Base-by-base conservation (phyloP, 2,888 invertebrate species). In the Chydorus sphaericus region DNA sequence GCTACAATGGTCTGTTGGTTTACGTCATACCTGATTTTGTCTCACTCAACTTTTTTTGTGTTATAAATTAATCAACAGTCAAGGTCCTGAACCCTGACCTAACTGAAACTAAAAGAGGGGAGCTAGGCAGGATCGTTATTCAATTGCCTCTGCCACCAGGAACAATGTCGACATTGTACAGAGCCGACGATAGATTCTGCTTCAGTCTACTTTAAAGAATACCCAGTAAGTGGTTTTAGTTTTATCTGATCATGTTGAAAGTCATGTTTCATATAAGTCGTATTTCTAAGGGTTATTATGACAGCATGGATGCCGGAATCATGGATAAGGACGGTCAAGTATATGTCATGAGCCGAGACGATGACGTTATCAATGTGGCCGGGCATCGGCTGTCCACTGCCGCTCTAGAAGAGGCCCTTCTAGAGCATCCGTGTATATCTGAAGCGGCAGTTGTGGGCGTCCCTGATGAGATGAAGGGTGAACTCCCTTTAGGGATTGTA, bases 291-390 rank as follows among this genome's bases (percentile, higher is more conserved):
- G 88, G 87, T 4, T 89, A 80, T 69, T 90, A 94, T 66, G 92
- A 93, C 66, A 93, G 93, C 0, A 92, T 92, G 85, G 94, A 94
- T 67, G 90, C 90, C 1, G 94, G 93, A 0, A 88, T 84, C 69
- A 77, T 80, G 57, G 89, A 90, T 65, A 78, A 82, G 55, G 79
- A 82, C 61, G 90, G 90, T 1, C 86, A 86, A 56, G 77, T 94
- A 2, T 89, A 83, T 70, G 89, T 94, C 14, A 87, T 90, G 53
- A 86, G 92, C 0, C 75, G 94, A 31, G 90, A 88, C 58, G 94
- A 94, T 71, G 94, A 94, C 70, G 85, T 91, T 58, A 93, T 94
- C 64, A 94, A 94, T 68, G 93, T 94, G 1, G 89, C 94, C 0
- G 94, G 93, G 0, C 93, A 93, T 68, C 75, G 93, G 54, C 74